phyloP scores from a whole-genome alignment of 1,140 invertebrate genomes.

The Physella acuta region DNA sequence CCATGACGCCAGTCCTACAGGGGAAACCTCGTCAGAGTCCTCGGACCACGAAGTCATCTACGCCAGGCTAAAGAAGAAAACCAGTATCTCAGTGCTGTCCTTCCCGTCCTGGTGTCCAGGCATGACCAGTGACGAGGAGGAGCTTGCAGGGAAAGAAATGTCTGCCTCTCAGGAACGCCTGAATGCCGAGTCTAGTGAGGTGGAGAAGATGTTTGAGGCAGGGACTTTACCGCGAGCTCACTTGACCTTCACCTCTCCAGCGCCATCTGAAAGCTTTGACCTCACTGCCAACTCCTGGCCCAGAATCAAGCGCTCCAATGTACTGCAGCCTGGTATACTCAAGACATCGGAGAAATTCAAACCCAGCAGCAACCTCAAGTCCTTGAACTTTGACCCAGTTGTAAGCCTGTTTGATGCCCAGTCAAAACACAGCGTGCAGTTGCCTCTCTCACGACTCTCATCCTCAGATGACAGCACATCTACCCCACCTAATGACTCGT shows the following conservation, averaged over 20 bases:
- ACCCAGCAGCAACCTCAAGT: constrained; percentile 40
- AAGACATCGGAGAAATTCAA: constrained; percentile 35
- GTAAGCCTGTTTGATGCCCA: constrained; percentile 46
- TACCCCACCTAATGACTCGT: not conserved
- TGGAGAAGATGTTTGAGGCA: constrained; percentile 22
- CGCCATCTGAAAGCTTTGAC: constrained; percentile 8
- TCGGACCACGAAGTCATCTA: constrained; percentile 50
- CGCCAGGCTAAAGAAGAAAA: constrained; percentile 41
- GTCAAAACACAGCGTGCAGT: constrained; percentile 34
- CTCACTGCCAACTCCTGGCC: constrained; percentile 47
- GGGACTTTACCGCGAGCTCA: constrained; percentile 25
- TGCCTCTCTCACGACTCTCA: constrained; percentile 39
- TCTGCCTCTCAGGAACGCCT: constrained; percentile 13
- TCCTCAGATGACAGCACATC: constrained; percentile 32
- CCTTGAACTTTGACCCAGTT: constrained; percentile 49
- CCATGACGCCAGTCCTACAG: too few relatives aligned
- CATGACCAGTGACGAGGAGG: constrained; percentile 43
- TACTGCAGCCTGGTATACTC: constrained; percentile 41
- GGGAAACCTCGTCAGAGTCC: constrained; percentile 33
- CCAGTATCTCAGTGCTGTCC: constrained; percentile 33
- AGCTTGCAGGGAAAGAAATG: constrained; percentile 14
- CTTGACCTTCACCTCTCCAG: constrained; percentile 15
- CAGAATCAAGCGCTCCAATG: constrained; percentile 30
- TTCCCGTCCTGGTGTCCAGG: constrained; percentile 40
- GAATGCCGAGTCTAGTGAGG: constrained; percentile 19